phyloP scores from a whole-genome alignment of 2,888 invertebrate genomes.

The Seira ritae region DNA sequence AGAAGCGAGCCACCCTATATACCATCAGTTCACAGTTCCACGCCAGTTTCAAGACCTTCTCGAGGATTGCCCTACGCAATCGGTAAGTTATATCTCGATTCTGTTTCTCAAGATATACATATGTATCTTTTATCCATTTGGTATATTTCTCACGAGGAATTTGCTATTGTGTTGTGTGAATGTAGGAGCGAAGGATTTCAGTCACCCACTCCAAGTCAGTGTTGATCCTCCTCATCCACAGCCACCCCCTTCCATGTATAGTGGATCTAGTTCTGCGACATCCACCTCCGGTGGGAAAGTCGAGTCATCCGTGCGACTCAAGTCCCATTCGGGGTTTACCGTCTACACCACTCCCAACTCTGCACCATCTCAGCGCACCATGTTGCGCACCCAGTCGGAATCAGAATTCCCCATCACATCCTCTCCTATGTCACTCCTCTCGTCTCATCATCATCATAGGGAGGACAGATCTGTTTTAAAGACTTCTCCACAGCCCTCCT shows the following conservation, averaged over 20 bases:
- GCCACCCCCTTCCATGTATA: neutral
- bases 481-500: neutral
- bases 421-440: neutral
- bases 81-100: slow-evolving; percentile 8
- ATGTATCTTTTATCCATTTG: no score
- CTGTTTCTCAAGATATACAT: no score
- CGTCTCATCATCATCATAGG: slow-evolving; percentile 42
- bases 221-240: slow-evolving; percentile 31
- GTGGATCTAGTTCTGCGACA: neutral
- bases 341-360: slow-evolving; percentile 24
- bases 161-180: no score
- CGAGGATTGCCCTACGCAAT: slow-evolving; percentile 18
- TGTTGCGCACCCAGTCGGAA: slow-evolving; percentile 30
- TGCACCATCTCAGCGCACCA: slow-evolving; percentile 11
- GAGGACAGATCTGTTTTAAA: slow-evolving; percentile 39
- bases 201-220: slow-evolving; percentile 48
- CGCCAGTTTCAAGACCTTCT: neutral
- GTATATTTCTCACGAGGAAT: no score
- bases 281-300: neutral
- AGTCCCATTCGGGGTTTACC: slow-evolving; percentile 27
- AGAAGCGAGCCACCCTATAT: neutral
- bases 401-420: slow-evolving; percentile 21
- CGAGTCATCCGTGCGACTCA: neutral
- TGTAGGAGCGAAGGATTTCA: slow-evolving; percentile 47
- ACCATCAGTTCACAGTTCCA: slow-evolving; percentile 1